Conservation (phyloP, 2,888 invertebrate genomes). For the Drosophila yooni region DNA sequence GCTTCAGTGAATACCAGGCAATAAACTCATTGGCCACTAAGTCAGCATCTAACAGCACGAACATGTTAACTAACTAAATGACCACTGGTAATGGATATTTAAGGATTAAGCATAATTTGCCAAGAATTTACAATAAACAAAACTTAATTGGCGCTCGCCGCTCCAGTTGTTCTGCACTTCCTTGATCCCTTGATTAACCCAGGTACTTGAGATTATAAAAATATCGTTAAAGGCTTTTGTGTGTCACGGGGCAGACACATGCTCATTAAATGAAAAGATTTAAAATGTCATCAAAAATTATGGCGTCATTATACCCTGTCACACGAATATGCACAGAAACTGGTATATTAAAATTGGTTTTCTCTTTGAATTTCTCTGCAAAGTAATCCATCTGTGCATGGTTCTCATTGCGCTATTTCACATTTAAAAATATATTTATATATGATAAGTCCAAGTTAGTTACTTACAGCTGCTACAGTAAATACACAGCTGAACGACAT, state of each 20-base stretch:
- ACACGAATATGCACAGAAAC: neutral
- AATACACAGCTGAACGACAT: constrained; percentile 6
- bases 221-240: constrained; percentile 52
- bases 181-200: constrained; percentile 10
- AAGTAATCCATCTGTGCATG: neutral
- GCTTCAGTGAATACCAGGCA: constrained; percentile 40
- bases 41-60: neutral
- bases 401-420: neutral
- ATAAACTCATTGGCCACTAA: constrained; percentile 6
- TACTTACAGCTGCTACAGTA: constrained; percentile 22
- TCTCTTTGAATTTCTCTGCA: neutral
- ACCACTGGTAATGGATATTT: constrained; percentile 8
- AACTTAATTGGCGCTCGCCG: constrained; percentile 51
- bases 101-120: constrained; percentile 39
- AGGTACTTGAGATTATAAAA: constrained; percentile 67
- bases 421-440: neutral
- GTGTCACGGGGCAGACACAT: constrained; percentile 27
- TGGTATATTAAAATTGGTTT: neutral
- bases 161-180: neutral
- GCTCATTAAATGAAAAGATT: constrained; percentile 61
- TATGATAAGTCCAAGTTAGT: neutral
- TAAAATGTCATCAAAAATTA: constrained; percentile 35
- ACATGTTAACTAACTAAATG: neutral
- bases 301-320: constrained; percentile 10
- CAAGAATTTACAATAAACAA: constrained; percentile 39